A percentile compares a stretch with the other conserved stretches of the same genome.
Evolutionary conservation across 2,888 invertebrate genomes (phyloP).

Genomic region (Polydrusus pterygomalis): DNA sequence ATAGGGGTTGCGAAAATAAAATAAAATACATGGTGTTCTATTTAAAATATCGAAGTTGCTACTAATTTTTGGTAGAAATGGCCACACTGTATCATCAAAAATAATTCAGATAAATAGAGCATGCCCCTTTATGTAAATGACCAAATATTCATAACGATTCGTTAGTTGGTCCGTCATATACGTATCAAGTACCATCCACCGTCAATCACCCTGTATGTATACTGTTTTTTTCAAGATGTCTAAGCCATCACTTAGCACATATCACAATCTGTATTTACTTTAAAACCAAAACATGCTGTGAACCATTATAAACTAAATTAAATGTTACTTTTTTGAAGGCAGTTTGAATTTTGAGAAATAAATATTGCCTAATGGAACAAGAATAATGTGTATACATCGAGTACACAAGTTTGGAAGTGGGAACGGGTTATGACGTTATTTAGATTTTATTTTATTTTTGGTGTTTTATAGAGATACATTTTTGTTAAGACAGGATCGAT

Average conservation of each 20-base stretch:
- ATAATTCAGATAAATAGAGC: no score
- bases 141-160: no score
- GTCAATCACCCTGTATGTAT: not conserved
- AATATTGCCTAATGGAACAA: not conserved
- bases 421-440: not conserved
- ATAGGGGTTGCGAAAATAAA: no score
- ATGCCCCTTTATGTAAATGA: no score
- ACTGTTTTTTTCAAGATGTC: conserved; percentile 12
- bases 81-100: no score
- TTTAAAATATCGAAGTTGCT: no score
- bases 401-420: not conserved
- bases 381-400: not conserved
- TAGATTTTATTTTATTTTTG: not conserved
- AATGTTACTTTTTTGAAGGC: conserved; percentile 16
- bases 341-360: conserved; percentile 14
- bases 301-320: conserved; percentile 10
- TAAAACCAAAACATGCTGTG: conserved; percentile 12
- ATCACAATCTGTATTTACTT: conserved; percentile 35
- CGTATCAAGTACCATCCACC: no score
- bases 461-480: no score
- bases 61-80: no score
- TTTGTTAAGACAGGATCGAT: no score
- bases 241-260: conserved; percentile 34
- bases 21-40: no score
- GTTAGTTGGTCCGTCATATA: no score